Percentiles rank a stretch among this genome's conserved stretches.
These are phyloP conservation scores for Limenitis camilla DNA, from an alignment of 2,888 invertebrate genomes.

Conservation along the genomic window DNA sequence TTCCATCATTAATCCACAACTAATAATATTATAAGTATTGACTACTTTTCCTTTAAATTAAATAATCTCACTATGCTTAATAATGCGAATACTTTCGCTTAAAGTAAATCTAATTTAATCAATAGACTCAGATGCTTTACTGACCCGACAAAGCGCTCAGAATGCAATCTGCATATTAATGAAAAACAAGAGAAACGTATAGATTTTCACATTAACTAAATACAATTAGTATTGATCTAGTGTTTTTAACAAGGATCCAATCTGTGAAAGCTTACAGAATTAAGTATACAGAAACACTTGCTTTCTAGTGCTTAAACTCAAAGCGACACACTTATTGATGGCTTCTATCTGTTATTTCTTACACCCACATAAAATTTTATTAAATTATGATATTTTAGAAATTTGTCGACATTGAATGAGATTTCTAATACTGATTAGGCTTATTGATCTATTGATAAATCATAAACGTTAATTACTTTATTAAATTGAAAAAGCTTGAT, in stretches of 20 bases:
- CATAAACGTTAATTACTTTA: too few species aligned
- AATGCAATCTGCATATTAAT: background rate
- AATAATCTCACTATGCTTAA: too few species aligned
- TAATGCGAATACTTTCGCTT: too few species aligned
- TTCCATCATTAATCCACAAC: too few species aligned
- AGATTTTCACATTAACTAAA: constrained; percentile 12
- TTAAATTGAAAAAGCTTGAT: too few species aligned
- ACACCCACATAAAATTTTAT: background rate
- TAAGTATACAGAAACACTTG: constrained; percentile 15
- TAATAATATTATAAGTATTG: too few species aligned
- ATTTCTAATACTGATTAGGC: too few species aligned
- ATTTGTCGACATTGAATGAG: too few species aligned
- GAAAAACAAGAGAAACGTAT: constrained; percentile 1
- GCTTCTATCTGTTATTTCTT: constrained; percentile 5
- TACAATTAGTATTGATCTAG: constrained; percentile 14
- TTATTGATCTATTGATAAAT: too few species aligned
- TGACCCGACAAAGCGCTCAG: background rate
- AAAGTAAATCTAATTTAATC: too few species aligned
- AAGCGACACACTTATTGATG: constrained; percentile 5
- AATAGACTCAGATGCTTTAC: too few species aligned
- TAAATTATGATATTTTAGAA: background rate
- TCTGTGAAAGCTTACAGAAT: constrained; percentile 19
- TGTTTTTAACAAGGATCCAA: constrained; percentile 15
- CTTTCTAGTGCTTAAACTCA: constrained; percentile 13
- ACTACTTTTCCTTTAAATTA: too few species aligned